Conservation (phyloP, 2,888 invertebrate genomes). For the Meandrusa payeni region DNA sequence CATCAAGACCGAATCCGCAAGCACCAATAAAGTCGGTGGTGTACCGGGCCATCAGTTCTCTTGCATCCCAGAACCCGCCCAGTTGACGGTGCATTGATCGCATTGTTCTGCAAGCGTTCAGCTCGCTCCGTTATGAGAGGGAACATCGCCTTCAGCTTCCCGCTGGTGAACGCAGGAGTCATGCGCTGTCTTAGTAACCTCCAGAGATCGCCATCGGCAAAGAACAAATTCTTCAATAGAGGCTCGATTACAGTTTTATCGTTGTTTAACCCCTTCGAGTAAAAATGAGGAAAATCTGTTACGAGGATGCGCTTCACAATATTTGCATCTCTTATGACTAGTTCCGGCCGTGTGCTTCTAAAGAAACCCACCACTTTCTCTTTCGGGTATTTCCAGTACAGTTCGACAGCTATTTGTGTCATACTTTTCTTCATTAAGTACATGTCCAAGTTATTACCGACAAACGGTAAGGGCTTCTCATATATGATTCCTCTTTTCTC, state of each 20-base stretch:
- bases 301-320: slow-evolving; percentile 46
- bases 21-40: slow-evolving; percentile 50
- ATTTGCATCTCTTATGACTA: slow-evolving; percentile 52
- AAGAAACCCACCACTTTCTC: slow-evolving; percentile 59
- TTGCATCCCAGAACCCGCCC: slow-evolving; percentile 38
- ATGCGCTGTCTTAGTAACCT: slow-evolving; percentile 53
- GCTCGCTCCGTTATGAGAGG: slow-evolving; percentile 56
- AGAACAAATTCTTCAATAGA: slow-evolving; percentile 46
- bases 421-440: slow-evolving; percentile 26
- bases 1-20: slow-evolving; percentile 45
- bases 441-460: slow-evolving; percentile 31
- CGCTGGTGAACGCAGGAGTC: slow-evolving; percentile 58
- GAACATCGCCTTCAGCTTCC: slow-evolving; percentile 59
- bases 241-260: slow-evolving; percentile 41
- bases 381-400: too few relatives aligned
- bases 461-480: slow-evolving; percentile 31
- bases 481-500: slow-evolving; percentile 28
- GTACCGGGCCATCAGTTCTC: slow-evolving; percentile 45
- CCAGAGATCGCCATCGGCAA: slow-evolving; percentile 57
- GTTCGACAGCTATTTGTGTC: not conserved
- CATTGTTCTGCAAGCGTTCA: slow-evolving; percentile 42
- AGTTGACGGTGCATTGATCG: slow-evolving; percentile 26
- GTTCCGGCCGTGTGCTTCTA: slow-evolving; percentile 46
- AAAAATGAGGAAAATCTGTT: slow-evolving; percentile 49
- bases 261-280: slow-evolving; percentile 46